Conservation (phyloP, 1,140 invertebrate species). For the Druon quercuslanigerum region DNA sequence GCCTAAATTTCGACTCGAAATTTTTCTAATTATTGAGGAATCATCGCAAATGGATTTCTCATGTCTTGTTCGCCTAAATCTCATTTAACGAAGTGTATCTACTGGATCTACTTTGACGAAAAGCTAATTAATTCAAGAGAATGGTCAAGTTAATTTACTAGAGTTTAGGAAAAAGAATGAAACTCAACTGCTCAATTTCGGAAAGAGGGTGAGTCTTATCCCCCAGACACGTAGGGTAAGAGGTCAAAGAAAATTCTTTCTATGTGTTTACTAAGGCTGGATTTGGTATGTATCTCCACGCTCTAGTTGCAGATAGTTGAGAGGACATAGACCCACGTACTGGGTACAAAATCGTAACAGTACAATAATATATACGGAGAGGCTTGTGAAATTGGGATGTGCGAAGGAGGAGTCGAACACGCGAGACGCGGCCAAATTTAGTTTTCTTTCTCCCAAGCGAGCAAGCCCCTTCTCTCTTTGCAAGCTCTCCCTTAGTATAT, state of each 20-base stretch:
- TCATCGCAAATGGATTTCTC: too few relatives aligned
- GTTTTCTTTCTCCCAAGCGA: slow-evolving; percentile 24
- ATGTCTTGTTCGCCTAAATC: too few relatives aligned
- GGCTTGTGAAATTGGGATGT: slow-evolving; percentile 24
- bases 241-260: slow-evolving; percentile 47
- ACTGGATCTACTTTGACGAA: too few relatives aligned
- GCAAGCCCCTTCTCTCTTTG: background rate
- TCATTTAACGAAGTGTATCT: too few relatives aligned
- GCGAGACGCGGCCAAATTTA: slow-evolving; percentile 35
- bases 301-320: background rate
- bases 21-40: too few relatives aligned
- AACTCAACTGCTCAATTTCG: slow-evolving; percentile 35
- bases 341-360: background rate
- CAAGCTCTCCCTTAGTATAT: background rate
- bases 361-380: slow-evolving; percentile 7
- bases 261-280: slow-evolving; percentile 49
- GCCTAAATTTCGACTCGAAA: too few relatives aligned
- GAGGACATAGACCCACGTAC: slow-evolving; percentile 12
- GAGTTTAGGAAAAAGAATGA: slow-evolving; percentile 4
- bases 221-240: slow-evolving; percentile 33
- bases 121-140: background rate
- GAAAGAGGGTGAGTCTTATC: slow-evolving; percentile 16
- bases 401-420: slow-evolving; percentile 31
- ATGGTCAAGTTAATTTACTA: background rate
- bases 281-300: slow-evolving; percentile 43